A percentile compares a stretch with the other conserved stretches of the same genome.
phyloP scores from a whole-genome alignment of 2,113 vertebrate genomes.

The Addax nasomaculatus region DNA sequence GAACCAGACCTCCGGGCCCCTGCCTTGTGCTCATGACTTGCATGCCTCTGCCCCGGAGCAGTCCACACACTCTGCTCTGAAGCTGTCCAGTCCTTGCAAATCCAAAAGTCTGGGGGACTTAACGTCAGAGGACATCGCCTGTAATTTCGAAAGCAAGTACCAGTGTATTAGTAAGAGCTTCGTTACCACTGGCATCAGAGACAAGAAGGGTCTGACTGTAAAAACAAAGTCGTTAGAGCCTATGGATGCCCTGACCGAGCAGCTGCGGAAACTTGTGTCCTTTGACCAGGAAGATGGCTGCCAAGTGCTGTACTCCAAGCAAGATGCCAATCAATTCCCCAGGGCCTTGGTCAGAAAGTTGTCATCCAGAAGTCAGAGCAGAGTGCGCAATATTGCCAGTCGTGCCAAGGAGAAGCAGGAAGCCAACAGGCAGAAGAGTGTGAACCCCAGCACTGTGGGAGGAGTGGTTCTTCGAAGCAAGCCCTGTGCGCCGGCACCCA shows the following conservation, averaged over 20 bases:
- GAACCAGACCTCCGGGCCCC: not conserved
- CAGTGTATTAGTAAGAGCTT: slow-evolving; percentile 95
- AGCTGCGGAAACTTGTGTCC: slow-evolving; percentile 90
- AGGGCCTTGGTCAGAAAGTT: slow-evolving; percentile 88
- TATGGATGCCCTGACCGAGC: slow-evolving; percentile 89
- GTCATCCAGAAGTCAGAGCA: slow-evolving; percentile 95
- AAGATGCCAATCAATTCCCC: slow-evolving; percentile 80
- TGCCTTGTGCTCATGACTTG: not conserved
- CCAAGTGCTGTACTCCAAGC: slow-evolving; percentile 51
- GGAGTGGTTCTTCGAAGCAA: slow-evolving; percentile 89
- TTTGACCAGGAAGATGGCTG: slow-evolving; percentile 86
- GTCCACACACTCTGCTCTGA: slow-evolving; percentile 41
- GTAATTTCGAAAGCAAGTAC: slow-evolving; percentile 98
- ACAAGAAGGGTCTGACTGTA: slow-evolving; percentile 73
- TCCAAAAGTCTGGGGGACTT: slow-evolving; percentile 97
- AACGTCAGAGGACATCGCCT: slow-evolving; percentile 97
- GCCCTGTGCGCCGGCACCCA: slow-evolving; percentile 73
- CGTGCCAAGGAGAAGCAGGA: slow-evolving; percentile 94
- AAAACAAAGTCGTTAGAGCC: slow-evolving; percentile 75
- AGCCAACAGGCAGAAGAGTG: slow-evolving; percentile 82
- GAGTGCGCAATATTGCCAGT: slow-evolving; percentile 95
- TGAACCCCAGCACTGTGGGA: not conserved
- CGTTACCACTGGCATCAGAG: slow-evolving; percentile 83
- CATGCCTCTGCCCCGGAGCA: not conserved
- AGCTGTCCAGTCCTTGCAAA: slow-evolving; percentile 86